Evolutionary conservation across 2,888 invertebrate species (phyloP).

Genomic region (Cremastobaeus sp.): DNA sequence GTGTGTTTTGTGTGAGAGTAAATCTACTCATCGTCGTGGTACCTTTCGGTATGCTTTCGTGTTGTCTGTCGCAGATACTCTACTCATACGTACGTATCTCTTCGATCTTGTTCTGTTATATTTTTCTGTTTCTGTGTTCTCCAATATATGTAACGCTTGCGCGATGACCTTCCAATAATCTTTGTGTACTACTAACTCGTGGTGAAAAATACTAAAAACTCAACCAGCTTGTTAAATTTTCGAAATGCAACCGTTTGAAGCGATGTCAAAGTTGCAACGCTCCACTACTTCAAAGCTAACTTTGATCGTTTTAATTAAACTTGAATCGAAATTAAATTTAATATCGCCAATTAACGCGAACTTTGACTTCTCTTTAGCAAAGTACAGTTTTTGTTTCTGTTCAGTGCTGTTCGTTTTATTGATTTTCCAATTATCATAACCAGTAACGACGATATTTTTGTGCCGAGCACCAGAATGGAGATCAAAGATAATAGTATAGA

Average conservation of each 20-base stretch:
- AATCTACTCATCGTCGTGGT: conserved; percentile 51
- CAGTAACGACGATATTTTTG: not conserved
- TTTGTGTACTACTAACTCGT: conserved; percentile 8
- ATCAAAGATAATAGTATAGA: not conserved
- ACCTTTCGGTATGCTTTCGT: conserved; percentile 66
- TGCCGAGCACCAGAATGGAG: conserved; percentile 5
- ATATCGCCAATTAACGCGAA: too few relatives aligned
- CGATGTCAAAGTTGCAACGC: too few relatives aligned
- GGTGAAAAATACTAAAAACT: too few relatives aligned
- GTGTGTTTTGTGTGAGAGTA: conserved; percentile 44
- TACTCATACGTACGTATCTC: conserved; percentile 76
- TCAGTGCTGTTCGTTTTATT: too few relatives aligned
- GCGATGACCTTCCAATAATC: conserved; percentile 29
- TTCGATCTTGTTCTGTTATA: conserved; percentile 67
- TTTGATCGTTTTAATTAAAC: too few relatives aligned
- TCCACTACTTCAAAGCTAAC: too few relatives aligned
- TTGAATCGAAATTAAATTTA: too few relatives aligned
- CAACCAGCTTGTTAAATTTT: too few relatives aligned
- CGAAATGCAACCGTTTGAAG: too few relatives aligned
- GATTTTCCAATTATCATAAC: too few relatives aligned
- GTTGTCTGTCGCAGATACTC: conserved; percentile 73
- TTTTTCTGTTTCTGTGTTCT: conserved; percentile 56
- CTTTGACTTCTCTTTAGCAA: too few relatives aligned
- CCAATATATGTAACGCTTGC: conserved; percentile 36
- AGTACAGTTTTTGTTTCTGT: too few relatives aligned